Evolutionary conservation across 1,140 invertebrate genomes (phyloP).

Genomic region (Phymorhynchus buccinoides): DNA sequence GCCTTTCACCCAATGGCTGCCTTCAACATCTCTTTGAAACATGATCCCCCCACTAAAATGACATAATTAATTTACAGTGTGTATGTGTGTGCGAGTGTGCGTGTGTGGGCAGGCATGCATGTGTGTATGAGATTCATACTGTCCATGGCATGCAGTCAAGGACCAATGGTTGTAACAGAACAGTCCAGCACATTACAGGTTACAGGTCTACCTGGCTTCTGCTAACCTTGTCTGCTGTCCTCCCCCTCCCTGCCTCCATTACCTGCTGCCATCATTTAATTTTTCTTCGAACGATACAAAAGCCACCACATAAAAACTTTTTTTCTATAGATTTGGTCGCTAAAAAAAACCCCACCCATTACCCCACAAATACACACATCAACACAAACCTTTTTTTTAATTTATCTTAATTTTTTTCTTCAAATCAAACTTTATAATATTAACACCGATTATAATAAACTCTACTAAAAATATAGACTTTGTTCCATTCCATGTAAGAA

Average conservation of each 20-base stretch:
- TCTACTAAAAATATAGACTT: no score
- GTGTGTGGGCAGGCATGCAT: neutral
- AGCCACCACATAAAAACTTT: neutral
- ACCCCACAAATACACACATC: no score
- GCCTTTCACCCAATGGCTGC: constrained; percentile 35
- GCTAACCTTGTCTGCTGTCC: neutral
- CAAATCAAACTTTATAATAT: no score
- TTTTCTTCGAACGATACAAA: no score
- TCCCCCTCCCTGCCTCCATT: neutral
- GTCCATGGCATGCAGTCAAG: neutral
- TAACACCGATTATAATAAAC: no score
- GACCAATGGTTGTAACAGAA: neutral
- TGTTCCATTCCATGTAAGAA: no score
- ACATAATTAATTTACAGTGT: neutral
- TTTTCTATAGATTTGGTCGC: neutral
- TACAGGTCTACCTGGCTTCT: neutral
- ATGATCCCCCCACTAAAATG: neutral
- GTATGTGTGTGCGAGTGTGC: neutral
- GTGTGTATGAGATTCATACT: neutral
- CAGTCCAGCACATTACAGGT: neutral
- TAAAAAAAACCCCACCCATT: neutral
- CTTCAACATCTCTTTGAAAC: neutral
- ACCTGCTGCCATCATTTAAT: no score
- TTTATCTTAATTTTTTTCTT: no score
- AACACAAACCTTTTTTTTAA: no score